phyloP scores from a whole-genome alignment of 2,797 vertebrate genomes.

The Acanthurus tractus region DNA sequence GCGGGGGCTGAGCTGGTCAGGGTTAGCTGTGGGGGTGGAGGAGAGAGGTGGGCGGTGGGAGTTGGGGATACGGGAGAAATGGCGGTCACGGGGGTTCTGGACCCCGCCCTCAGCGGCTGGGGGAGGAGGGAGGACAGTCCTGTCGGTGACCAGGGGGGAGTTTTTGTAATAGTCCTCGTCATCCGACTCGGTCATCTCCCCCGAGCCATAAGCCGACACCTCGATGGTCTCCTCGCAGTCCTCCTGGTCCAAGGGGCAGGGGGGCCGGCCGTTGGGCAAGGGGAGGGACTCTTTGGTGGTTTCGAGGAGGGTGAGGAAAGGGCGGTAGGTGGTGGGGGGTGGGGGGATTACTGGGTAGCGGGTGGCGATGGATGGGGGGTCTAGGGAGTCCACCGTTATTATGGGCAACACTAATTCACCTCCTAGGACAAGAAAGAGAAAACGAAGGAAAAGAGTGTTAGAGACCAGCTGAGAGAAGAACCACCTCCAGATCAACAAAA shows the following conservation, averaged over 20 bases:
- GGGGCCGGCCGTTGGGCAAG: constrained; percentile 86
- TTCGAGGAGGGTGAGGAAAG: constrained; percentile 91
- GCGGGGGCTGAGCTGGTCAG: constrained; percentile 79
- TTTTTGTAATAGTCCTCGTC: constrained; percentile 96
- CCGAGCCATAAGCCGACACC: constrained; percentile 93
- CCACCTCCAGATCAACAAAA: constrained; percentile 62
- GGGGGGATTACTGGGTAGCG: constrained; percentile 92
- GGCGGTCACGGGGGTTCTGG: constrained; percentile 82
- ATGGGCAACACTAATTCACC: constrained; percentile 97
- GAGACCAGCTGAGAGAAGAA: constrained; percentile 50
- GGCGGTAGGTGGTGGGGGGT: constrained; percentile 92
- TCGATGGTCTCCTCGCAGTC: constrained; percentile 94
- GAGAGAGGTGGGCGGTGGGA: constrained; percentile 82
- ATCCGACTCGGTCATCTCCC: constrained; percentile 94
- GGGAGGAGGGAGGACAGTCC: constrained; percentile 89
- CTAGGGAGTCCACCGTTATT: constrained; percentile 95
- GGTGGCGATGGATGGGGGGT: constrained; percentile 93
- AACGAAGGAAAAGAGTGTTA: constrained; percentile 78
- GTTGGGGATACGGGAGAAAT: constrained; percentile 83
- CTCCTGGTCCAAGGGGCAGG: constrained; percentile 90
- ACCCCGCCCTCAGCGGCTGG: constrained; percentile 81
- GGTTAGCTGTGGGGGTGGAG: constrained; percentile 81
- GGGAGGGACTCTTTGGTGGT: constrained; percentile 93
- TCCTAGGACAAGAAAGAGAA: constrained; percentile 92
- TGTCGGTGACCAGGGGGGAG: constrained; percentile 90